Conservation (phyloP, 2,888 invertebrate species). For the Torymus texanus region DNA sequence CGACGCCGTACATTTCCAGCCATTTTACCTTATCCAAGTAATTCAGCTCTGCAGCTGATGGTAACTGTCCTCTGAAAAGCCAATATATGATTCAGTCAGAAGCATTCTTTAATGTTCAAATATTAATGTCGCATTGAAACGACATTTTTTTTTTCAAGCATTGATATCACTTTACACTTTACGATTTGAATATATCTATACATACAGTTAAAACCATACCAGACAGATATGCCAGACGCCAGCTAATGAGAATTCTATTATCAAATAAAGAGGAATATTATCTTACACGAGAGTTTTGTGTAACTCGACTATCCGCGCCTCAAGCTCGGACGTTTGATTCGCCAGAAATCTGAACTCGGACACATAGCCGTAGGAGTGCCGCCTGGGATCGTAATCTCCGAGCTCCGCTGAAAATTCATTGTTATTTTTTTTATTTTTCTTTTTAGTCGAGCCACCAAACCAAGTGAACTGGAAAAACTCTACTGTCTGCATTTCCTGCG, state of each 20-base stretch:
- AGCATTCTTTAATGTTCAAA: constrained; percentile 4
- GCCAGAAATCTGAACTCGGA: constrained; percentile 95
- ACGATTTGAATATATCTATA: no score
- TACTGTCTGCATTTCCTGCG: background rate
- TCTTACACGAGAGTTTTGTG: constrained; percentile 91
- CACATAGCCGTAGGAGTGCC: constrained; percentile 93
- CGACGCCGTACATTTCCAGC: constrained; percentile 99
- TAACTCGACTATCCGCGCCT: constrained; percentile 89
- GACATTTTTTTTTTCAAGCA: no score
- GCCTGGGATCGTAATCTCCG: constrained; percentile 93
- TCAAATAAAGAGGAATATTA: constrained; percentile 15
- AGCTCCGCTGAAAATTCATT: constrained; percentile 85
- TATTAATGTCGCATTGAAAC: background rate
- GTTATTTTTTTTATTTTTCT: constrained; percentile 23
- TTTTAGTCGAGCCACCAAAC: background rate
- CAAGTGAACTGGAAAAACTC: constrained; percentile 20
- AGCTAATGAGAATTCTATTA: background rate
- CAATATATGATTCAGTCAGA: background rate
- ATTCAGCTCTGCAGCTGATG: constrained; percentile 94
- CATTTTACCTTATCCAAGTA: constrained; percentile 98
- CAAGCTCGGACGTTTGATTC: constrained; percentile 94
- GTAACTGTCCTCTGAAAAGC: constrained; percentile 86
- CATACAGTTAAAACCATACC: no score
- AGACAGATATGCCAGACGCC: no score
- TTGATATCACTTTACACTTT: no score